These are phyloP conservation scores for Entosphenus tridentatus DNA, from an alignment of 2,113 vertebrate species.

Conservation along the genomic window DNA sequence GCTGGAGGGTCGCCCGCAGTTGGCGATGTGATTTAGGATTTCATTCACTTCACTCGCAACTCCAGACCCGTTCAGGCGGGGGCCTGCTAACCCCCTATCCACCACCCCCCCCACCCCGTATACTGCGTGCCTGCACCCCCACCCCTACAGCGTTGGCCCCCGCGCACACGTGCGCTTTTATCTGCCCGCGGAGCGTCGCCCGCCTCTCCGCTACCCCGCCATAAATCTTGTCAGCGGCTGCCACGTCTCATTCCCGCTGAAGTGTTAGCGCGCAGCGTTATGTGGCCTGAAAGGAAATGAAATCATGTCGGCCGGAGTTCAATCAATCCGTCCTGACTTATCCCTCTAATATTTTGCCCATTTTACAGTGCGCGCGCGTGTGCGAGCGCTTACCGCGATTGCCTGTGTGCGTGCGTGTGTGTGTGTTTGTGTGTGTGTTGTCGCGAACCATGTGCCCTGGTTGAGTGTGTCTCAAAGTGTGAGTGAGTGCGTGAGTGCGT, in stretches of 20 bases:
- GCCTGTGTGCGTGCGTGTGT: no score
- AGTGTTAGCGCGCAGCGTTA: constrained; percentile 4
- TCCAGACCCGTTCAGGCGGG: not conserved
- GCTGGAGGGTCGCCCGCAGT: no score
- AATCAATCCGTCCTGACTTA: constrained; percentile 1
- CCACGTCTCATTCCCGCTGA: constrained; percentile 5
- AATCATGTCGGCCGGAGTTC: constrained; percentile 3
- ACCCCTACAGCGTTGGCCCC: not conserved
- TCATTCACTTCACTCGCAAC: constrained; percentile 1
- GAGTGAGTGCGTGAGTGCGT: no score
- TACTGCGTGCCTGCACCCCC: no score
- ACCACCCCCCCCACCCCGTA: no score
- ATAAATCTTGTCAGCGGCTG: constrained; percentile 4
- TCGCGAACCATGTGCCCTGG: no score
- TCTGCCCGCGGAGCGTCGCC: not conserved
- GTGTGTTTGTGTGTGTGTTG: no score
- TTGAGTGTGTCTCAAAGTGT: no score
- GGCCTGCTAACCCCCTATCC: no score
- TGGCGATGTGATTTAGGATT: not conserved
- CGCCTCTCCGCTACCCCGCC: not conserved
- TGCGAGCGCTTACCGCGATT: no score
- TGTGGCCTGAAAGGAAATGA: constrained; percentile 5
- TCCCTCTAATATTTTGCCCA: constrained; percentile 4
- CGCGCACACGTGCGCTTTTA: not conserved
- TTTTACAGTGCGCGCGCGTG: constrained; percentile 1